These are phyloP conservation scores for Selenia dentaria DNA, from an alignment of 2,888 invertebrate species.

Conservation along the genomic window DNA sequence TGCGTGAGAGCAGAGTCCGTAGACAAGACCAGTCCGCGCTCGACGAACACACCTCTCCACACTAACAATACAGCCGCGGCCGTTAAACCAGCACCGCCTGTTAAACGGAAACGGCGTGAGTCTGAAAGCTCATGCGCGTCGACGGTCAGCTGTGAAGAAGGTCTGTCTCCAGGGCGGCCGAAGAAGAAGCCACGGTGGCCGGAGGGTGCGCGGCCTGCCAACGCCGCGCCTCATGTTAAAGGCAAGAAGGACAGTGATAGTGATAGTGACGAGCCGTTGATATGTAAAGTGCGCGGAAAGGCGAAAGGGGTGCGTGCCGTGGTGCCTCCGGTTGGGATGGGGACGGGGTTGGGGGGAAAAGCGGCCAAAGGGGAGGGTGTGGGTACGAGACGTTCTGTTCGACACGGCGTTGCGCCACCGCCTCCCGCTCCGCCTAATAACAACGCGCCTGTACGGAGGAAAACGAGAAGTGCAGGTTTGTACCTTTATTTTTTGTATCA, in stretches of 20 bases:
- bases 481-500: too few relatives aligned
- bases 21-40: neutral
- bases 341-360: conserved; percentile 34
- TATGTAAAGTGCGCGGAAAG: conserved; percentile 87
- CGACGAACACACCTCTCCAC: neutral
- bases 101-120: conserved; percentile 91
- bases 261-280: conserved; percentile 92
- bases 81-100: conserved; percentile 71
- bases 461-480: conserved; percentile 90
- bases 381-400: conserved; percentile 83
- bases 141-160: conserved; percentile 85
- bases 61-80: conserved; percentile 41
- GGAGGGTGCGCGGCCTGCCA: conserved; percentile 57
- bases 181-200: conserved; percentile 69
- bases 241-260: conserved; percentile 88
- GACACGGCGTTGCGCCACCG: conserved; percentile 61
- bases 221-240: conserved; percentile 57
- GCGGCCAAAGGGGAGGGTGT: conserved; percentile 68
- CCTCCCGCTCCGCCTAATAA: conserved; percentile 52
- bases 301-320: conserved; percentile 59
- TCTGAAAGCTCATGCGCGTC: conserved; percentile 90
- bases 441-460: conserved; percentile 74
- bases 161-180: conserved; percentile 60
- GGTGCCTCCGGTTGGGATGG: conserved; percentile 74
- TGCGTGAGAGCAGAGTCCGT: conserved; percentile 52